Evolutionary conservation across 2,888 invertebrate genomes (phyloP), one percentile per base, ranked within the genome.

Genomic region (Leptopilina drosophilae): DNA sequence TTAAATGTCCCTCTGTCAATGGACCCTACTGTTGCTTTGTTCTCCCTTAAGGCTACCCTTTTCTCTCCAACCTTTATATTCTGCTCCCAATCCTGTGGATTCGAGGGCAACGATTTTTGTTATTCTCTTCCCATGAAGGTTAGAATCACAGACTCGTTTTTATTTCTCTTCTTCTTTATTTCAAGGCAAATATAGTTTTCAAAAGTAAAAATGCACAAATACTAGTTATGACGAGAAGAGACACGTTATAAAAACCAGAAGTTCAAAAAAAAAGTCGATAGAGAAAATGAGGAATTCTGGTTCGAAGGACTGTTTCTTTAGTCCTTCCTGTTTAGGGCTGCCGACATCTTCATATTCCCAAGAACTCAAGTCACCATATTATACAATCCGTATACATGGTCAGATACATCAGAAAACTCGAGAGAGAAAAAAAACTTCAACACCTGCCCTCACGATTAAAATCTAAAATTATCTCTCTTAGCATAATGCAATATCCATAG

Each of bases 271-370:
- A 46, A 69, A 53, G 33, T 14, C 9, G 26, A 53, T n/a, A 53
- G 46, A 7, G 73, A 73, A 73, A 73, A 73, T 53, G 53, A 56
- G 53, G 69, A 73, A 73, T 73, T 73, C 69, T 53, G 53, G 69
- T 73, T 20, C 69, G 69, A 73, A 73, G 69, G 69, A 73, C 33
- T n/a, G 8, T 73, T 73, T 56, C 53, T 53, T 56, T 69, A 46
- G 69, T 26, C 33, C 26, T 73, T 33, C 69, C 9, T 73, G 69
- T 56, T 59, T 49, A 49, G 69, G 69, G 56, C 14, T 14, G 69
- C n/a, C 53, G 53, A 73, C 26, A 33, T 56, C 53, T 67, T 56
- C 14, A 73, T 53, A 49, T 56, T 15, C 42, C 42, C 46, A 46
- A 56, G 14, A 11, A 33, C 33, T 9, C 56, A 56, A 33, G n/a